Conservation (phyloP, 2,888 invertebrate species). For the Mechanitis mazaeus region DNA sequence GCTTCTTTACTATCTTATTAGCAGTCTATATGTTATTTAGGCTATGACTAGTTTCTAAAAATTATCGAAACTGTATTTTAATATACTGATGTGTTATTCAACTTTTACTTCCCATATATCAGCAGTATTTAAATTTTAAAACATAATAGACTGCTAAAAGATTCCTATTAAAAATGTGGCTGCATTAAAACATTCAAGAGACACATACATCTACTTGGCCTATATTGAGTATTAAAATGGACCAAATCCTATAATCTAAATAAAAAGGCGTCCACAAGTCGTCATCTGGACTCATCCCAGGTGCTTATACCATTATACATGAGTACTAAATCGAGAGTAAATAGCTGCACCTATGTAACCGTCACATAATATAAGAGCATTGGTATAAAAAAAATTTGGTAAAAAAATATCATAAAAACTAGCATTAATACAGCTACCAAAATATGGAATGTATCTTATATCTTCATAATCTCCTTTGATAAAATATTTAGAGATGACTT, state of each 20-base stretch:
- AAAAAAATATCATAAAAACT: conserved; percentile 62
- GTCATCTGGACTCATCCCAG: conserved; percentile 6
- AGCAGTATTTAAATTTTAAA: neutral
- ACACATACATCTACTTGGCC: conserved; percentile 34
- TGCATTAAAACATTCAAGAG: neutral
- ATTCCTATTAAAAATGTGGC: neutral
- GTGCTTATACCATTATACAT: neutral
- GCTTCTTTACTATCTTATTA: neutral
- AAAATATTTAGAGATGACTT: conserved; percentile 32
- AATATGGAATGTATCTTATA: conserved; percentile 54
- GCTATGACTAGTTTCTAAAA: conserved; percentile 2
- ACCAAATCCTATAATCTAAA: conserved; percentile 26
- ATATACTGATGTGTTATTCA: too few species aligned
- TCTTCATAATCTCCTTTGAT: conserved; percentile 61
- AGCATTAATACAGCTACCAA: conserved; percentile 62
- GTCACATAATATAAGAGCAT: conserved; percentile 62
- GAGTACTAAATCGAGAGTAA: conserved; percentile 12
- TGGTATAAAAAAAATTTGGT: conserved; percentile 74
- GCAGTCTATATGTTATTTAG: conserved; percentile 2
- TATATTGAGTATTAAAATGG: conserved; percentile 41
- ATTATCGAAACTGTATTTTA: neutral
- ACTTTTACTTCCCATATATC: too few species aligned
- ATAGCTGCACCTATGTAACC: conserved; percentile 40
- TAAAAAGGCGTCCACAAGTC: conserved; percentile 17
- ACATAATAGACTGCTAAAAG: neutral